Evolutionary conservation across 2,888 invertebrate genomes (phyloP).

Genomic region (Tanytarsus gracilentus): DNA sequence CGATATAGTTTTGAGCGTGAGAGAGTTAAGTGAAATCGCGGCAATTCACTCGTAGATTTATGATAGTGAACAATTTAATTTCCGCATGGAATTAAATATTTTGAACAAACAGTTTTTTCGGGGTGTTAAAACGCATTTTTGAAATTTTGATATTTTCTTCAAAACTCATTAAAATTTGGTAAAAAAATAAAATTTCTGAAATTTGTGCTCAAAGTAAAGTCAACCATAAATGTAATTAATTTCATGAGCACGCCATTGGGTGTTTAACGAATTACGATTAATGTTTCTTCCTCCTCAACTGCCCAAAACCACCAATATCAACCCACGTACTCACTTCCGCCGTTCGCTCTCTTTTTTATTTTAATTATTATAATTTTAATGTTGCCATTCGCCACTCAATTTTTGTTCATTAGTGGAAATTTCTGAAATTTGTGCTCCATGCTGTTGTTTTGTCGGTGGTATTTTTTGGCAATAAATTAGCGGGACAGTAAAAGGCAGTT

Average conservation of each 20-base stretch:
- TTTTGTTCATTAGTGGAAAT: neutral
- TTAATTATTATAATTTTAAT: conserved; percentile 1
- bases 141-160: too few relatives aligned
- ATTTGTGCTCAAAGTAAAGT: too few relatives aligned
- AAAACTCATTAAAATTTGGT: too few relatives aligned
- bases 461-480: neutral
- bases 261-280: neutral
- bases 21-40: too few relatives aligned
- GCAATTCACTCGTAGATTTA: too few relatives aligned
- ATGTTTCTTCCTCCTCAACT: neutral
- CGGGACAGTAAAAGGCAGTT: neutral
- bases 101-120: too few relatives aligned
- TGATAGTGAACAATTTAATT: too few relatives aligned
- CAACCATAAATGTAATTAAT: conserved; percentile 1
- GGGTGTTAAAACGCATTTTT: too few relatives aligned
- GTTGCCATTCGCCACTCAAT: neutral
- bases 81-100: too few relatives aligned
- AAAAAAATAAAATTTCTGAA: too few relatives aligned
- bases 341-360: neutral
- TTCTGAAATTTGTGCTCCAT: neutral
- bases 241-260: neutral
- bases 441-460: neutral
- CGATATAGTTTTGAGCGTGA: too few relatives aligned
- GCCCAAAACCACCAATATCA: too few relatives aligned
- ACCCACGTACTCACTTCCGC: neutral